Evolutionary conservation across 2,797 vertebrate species (phyloP).

Genomic region (Syngnathus rostellatus): DNA sequence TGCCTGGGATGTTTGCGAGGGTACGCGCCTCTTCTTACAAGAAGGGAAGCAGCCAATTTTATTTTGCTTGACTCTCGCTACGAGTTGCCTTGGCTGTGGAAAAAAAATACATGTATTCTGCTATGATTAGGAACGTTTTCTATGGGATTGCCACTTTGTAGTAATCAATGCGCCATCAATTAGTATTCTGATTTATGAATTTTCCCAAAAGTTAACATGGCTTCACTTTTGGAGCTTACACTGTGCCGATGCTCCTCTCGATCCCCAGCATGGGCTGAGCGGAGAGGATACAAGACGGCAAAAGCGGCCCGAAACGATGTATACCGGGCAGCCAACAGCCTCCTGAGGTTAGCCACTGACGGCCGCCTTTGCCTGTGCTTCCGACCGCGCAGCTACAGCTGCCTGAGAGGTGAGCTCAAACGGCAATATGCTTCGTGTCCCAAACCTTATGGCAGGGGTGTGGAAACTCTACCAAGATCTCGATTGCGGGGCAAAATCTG

Average conservation of each 20-base stretch:
- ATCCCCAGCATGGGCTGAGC: conserved; percentile 83
- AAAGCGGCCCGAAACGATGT: conserved; percentile 84
- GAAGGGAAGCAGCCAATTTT: neutral
- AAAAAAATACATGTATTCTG: too few species aligned
- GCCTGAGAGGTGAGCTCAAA: conserved; percentile 70
- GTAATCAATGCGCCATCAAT: too few species aligned
- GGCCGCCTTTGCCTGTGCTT: conserved; percentile 85
- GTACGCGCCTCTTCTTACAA: conserved; percentile 44
- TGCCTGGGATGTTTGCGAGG: conserved; percentile 90
- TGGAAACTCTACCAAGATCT: too few species aligned
- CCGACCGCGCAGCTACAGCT: conserved; percentile 73
- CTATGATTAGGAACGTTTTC: too few species aligned
- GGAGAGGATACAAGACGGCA: conserved; percentile 85
- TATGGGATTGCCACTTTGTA: too few species aligned
- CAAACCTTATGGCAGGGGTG: too few species aligned
- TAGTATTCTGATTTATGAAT: neutral
- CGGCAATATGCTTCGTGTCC: too few species aligned
- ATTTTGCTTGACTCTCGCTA: too few species aligned
- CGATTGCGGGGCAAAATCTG: too few species aligned
- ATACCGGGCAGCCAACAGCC: conserved; percentile 85
- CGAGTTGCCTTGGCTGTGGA: too few species aligned
- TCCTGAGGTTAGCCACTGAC: conserved; percentile 80
- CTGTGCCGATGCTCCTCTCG: neutral
- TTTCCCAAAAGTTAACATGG: neutral
- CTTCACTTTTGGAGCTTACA: neutral